Percentiles rank a stretch among this genome's conserved stretches.
Evolutionary conservation across 53 echinoderm and acorn worm species (phyloP).

Genomic region (Holothuria scabra): DNA sequence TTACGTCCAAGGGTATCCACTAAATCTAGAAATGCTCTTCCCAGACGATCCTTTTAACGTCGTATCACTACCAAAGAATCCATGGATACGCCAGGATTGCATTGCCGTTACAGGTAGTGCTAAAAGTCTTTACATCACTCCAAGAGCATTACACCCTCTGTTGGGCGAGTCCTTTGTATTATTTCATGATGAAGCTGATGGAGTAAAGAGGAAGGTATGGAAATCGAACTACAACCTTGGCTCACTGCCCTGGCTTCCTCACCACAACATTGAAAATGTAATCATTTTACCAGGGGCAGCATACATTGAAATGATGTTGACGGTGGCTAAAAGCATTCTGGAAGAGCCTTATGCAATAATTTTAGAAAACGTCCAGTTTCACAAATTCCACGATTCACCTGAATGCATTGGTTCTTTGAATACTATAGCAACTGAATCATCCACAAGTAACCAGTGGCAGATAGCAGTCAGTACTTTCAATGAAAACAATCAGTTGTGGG

Average conservation of each 20-base stretch:
- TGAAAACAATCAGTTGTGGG: not conserved
- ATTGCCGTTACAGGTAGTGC: not conserved
- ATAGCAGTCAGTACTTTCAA: not conserved
- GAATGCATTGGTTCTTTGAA: slow-evolving; percentile 43
- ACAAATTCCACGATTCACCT: slow-evolving; percentile 71
- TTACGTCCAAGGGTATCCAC: slow-evolving; percentile 41
- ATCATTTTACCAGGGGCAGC: slow-evolving; percentile 79
- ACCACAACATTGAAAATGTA: slow-evolving; percentile 65
- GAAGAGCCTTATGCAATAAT: not conserved
- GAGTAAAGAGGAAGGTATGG: slow-evolving; percentile 57
- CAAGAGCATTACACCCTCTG: not conserved
- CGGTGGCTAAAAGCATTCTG: slow-evolving; percentile 41
- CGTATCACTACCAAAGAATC: slow-evolving; percentile 61
- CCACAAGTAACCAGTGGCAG: not conserved
- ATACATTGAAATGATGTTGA: slow-evolving; percentile 66
- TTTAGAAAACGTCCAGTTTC: slow-evolving; percentile 43
- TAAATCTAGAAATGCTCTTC: slow-evolving; percentile 34
- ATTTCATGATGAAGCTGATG: not conserved
- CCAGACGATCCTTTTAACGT: slow-evolving; percentile 4
- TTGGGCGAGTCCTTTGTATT: not conserved
- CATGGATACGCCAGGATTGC: slow-evolving; percentile 69
- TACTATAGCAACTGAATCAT: slow-evolving; percentile 48
- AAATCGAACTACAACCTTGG: slow-evolving; percentile 40
- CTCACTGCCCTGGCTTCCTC: slow-evolving; percentile 69
- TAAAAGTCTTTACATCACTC: not conserved